Percentiles rank a stretch among this genome's conserved stretches.
These are phyloP conservation scores for Amitus sp. DNA, from an alignment of 2,888 invertebrate species.

Conservation along the genomic window DNA sequence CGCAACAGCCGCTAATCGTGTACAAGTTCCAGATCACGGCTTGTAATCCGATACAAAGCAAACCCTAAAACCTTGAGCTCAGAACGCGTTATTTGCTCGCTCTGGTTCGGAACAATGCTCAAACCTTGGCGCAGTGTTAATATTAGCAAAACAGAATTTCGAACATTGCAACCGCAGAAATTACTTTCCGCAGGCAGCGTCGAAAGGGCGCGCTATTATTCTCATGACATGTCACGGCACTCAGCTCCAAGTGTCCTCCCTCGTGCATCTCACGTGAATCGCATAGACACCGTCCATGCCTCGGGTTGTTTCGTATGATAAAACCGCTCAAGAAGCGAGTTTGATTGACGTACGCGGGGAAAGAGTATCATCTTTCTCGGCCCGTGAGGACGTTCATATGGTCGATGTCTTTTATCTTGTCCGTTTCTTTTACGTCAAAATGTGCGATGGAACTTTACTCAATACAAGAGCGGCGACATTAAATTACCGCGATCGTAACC, in stretches of 20 bases:
- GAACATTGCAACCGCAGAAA: conserved; percentile 13
- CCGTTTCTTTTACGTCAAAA: conserved; percentile 2
- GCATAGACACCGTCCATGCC: not conserved
- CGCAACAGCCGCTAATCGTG: conserved; percentile 10
- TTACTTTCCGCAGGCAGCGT: conserved; percentile 18
- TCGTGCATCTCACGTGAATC: not conserved
- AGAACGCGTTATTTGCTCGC: conserved; percentile 27
- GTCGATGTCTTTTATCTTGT: conserved; percentile 20
- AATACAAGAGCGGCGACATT: too few species aligned
- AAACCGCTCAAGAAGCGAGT: conserved; percentile 1
- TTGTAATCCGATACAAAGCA: conserved; percentile 19
- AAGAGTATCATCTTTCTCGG: conserved; percentile 27
- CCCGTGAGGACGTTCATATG: conserved; percentile 23
- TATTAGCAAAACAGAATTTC: conserved; percentile 18
- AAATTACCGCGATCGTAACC: too few species aligned
- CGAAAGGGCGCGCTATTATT: conserved; percentile 3
- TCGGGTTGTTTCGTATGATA: conserved; percentile 5
- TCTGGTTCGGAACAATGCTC: conserved; percentile 18
- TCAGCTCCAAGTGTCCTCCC: conserved; percentile 28
- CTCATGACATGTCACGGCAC: conserved; percentile 47
- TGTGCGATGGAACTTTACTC: not conserved
- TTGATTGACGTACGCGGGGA: conserved; percentile 14
- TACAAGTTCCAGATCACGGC: conserved; percentile 16
- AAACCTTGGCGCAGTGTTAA: conserved; percentile 24
- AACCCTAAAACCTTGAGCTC: conserved; percentile 25